phyloP scores from a whole-genome alignment of 23 tunicate genomes.

The Styela clava region DNA sequence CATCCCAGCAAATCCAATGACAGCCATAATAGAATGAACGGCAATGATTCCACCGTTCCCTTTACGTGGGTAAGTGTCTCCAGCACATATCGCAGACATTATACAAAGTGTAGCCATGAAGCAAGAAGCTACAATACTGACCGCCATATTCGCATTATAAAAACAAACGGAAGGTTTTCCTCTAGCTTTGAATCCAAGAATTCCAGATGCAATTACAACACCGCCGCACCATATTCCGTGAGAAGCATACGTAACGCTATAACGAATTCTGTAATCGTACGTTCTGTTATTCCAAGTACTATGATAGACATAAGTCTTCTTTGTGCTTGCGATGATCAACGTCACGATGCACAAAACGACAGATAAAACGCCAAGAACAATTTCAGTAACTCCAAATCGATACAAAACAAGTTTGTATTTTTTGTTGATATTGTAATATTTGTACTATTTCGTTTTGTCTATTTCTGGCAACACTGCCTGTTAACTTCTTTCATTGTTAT shows the following conservation, averaged over 20 bases:
- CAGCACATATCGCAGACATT: neutral
- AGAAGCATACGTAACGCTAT: neutral
- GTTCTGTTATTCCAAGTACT: neutral
- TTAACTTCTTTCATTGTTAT: no score
- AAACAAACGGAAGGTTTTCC: neutral
- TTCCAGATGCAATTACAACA: neutral
- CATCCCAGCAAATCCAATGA: neutral
- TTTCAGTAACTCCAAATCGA: neutral
- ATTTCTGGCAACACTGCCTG: no score
- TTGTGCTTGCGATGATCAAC: neutral
- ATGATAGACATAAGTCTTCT: neutral
- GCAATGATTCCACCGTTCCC: neutral
- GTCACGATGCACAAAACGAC: neutral
- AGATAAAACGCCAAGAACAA: neutral
- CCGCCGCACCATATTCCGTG: neutral
- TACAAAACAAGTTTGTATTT: neutral
- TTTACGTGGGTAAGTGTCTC: neutral
- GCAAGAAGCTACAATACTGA: neutral
- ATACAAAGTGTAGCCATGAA: neutral
- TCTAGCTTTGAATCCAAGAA: neutral
- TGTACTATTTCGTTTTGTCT: no score
- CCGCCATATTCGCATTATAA: neutral
- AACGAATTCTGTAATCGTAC: neutral
- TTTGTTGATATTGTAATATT: no score
- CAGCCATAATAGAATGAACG: neutral